Conservation (phyloP, 2,113 vertebrate genomes). For the Haemorhous mexicanus region DNA sequence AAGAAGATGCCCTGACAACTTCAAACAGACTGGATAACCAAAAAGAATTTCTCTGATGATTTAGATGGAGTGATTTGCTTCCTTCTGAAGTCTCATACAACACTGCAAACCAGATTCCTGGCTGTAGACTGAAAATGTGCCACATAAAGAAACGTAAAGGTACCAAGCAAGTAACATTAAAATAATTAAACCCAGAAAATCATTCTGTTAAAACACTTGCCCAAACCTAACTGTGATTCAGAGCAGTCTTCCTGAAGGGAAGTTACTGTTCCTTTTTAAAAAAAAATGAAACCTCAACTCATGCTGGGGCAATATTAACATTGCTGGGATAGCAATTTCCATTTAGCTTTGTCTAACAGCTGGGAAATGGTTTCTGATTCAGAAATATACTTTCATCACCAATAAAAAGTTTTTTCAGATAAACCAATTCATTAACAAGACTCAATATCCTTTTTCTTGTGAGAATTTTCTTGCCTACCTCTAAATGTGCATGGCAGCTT, state of each 20-base stretch:
- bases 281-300: not conserved
- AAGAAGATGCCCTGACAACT: constrained; percentile 15
- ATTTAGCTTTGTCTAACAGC: not conserved
- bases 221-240: not conserved
- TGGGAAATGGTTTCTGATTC: not conserved
- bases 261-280: not conserved
- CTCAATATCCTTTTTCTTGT: not conserved
- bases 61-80: not conserved
- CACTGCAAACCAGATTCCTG: not conserved
- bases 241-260: not conserved
- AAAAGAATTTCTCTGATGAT: constrained; percentile 30
- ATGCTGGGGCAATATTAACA: not conserved
- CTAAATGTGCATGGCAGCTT: not conserved
- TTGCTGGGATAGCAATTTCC: not conserved
- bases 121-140: not conserved
- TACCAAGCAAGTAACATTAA: constrained; percentile 3
- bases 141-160: not conserved
- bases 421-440: not conserved
- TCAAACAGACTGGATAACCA: not conserved
- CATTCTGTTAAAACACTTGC: not conserved
- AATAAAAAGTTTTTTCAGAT: not conserved
- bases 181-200: constrained; percentile 7
- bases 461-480: not conserved
- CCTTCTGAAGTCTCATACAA: constrained; percentile 18
- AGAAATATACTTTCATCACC: not conserved